Conservation (phyloP, 2,888 invertebrate genomes). For the Dryocosmus kuriphilus region DNA sequence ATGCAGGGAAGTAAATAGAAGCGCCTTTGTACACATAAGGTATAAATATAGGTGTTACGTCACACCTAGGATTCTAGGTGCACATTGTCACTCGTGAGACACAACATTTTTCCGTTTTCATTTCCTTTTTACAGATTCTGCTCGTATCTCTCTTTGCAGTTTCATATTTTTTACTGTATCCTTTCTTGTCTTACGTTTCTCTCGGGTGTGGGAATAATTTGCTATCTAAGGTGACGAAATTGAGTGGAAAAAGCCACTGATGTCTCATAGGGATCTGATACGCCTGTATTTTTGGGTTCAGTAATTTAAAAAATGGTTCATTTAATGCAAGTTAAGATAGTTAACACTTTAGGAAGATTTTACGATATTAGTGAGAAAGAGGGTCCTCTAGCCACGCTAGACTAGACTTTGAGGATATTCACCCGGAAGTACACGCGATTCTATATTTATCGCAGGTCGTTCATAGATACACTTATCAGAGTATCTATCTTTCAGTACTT, state of each 20-base stretch:
- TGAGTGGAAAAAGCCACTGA: background rate
- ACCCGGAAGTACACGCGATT: constrained; percentile 65
- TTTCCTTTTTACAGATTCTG: background rate
- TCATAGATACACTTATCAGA: constrained; percentile 59
- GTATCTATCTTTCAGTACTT: constrained; percentile 16
- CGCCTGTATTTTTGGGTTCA: background rate
- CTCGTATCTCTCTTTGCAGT: background rate
- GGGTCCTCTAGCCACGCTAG: constrained; percentile 35
- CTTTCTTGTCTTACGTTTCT: background rate
- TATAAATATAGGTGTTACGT: background rate
- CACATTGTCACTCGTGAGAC: background rate
- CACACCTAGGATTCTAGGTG: background rate
- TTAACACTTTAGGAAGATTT: background rate
- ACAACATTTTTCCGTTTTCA: background rate
- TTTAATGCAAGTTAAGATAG: background rate
- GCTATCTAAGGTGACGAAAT: background rate
- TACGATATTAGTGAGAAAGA: constrained; percentile 29
- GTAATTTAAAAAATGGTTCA: too few relatives aligned
- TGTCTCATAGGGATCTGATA: background rate
- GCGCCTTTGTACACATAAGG: background rate
- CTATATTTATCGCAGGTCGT: constrained; percentile 64
- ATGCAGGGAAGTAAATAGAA: background rate
- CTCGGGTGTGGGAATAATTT: background rate
- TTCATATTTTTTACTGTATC: background rate
- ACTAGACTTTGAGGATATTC: constrained; percentile 66